Percentiles rank a stretch among this genome's conserved stretches.
Conservation (phyloP, 2,113 vertebrate genomes). For the Indicator maculatus region DNA sequence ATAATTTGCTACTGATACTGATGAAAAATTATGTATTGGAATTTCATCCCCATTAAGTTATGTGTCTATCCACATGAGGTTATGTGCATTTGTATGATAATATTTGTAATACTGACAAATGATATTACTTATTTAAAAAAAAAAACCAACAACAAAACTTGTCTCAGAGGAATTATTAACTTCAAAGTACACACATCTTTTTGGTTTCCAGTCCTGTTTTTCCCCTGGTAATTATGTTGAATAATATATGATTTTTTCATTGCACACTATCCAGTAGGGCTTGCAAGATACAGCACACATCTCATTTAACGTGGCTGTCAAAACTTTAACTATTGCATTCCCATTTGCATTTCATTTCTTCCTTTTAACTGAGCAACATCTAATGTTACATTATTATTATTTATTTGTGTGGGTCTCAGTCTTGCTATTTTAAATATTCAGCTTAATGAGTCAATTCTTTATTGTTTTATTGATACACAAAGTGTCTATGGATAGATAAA, state of each 20-base stretch:
- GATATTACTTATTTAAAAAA: background rate
- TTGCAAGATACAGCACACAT: background rate
- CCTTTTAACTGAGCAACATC: background rate
- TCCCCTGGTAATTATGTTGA: background rate
- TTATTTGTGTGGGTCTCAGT: background rate
- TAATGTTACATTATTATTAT: background rate
- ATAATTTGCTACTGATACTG: background rate
- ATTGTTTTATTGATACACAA: background rate
- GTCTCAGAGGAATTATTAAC: conserved; percentile 22
- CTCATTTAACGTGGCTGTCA: background rate
- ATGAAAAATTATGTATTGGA: background rate
- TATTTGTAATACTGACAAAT: conserved; percentile 26
- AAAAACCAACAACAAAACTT: background rate
- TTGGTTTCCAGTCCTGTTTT: conserved; percentile 9
- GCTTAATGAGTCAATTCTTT: background rate
- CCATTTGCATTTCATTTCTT: background rate
- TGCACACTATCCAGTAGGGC: background rate
- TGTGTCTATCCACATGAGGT: background rate
- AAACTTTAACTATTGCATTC: background rate
- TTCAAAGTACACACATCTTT: background rate
- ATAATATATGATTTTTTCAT: conserved; percentile 48
- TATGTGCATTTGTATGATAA: background rate
- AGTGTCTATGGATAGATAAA: background rate
- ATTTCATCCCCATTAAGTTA: conserved; percentile 36
- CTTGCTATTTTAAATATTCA: background rate